Percentiles rank a stretch among this genome's conserved stretches.
phyloP scores from a whole-genome alignment of 2,797 vertebrate species.

The Pangasius mekongensis region DNA sequence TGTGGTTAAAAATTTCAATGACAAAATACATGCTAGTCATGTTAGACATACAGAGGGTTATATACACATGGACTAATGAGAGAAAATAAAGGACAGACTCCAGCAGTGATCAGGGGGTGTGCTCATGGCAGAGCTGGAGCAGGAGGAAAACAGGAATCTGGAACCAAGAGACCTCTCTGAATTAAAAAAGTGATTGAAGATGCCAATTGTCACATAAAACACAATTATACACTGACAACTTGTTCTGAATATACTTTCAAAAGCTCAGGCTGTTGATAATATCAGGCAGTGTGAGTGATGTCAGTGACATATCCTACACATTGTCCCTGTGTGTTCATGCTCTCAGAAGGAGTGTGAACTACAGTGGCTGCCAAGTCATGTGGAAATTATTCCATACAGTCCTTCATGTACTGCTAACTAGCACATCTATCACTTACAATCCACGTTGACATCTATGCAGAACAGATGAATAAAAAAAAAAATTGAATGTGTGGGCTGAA shows the following conservation, averaged over 20 bases:
- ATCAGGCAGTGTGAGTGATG: constrained; percentile 5
- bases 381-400: constrained; percentile 58
- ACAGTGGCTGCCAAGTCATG: constrained; percentile 57
- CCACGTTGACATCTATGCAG: constrained; percentile 37
- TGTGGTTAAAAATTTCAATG: constrained; percentile 19
- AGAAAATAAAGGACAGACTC: constrained; percentile 22
- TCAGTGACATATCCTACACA: constrained; percentile 37
- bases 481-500: constrained; percentile 21
- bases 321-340: constrained; percentile 16
- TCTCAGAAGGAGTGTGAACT: constrained; percentile 54
- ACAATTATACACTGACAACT: neutral
- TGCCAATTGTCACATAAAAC: neutral
- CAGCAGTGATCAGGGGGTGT: constrained; percentile 10
- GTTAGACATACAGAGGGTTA: constrained; percentile 19
- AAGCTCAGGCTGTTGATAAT: neutral
- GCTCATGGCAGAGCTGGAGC: neutral
- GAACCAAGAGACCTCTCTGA: constrained; percentile 21
- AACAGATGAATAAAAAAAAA: constrained; percentile 43
- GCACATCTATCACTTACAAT: constrained; percentile 50
- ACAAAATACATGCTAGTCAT: constrained; percentile 28
- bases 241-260: neutral
- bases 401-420: constrained; percentile 43
- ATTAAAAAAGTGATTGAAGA: neutral
- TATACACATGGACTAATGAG: constrained; percentile 35
- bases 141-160: constrained; percentile 13